A percentile compares a stretch with the other conserved stretches of the same genome.
Conservation (phyloP, 2,888 invertebrate species). For the Drosophila histrio region DNA sequence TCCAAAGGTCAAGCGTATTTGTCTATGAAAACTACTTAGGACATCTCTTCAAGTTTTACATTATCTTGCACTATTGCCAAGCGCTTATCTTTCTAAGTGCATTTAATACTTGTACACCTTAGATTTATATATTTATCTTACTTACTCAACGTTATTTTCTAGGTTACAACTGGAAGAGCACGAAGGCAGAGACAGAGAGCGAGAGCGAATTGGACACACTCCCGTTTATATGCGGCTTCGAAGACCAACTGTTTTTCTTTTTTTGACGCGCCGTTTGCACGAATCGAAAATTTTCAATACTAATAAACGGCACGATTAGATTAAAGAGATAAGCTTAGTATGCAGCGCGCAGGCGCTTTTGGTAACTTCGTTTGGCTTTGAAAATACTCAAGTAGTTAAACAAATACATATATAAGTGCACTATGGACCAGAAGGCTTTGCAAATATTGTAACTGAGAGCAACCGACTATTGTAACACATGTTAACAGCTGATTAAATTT, state of each 20-base stretch:
- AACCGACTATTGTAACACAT: slow-evolving; percentile 4
- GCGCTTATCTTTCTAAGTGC: not conserved
- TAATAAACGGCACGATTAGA: slow-evolving; percentile 55
- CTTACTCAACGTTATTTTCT: slow-evolving; percentile 34
- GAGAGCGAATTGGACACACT: slow-evolving; percentile 26
- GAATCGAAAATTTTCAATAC: slow-evolving; percentile 12
- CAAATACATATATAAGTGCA: slow-evolving; percentile 1
- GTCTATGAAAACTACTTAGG: not conserved
- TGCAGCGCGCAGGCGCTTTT: slow-evolving; percentile 47
- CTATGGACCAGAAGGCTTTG: slow-evolving; percentile 16
- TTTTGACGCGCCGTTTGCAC: slow-evolving; percentile 3
- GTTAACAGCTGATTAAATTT: slow-evolving; percentile 40
- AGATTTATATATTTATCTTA: slow-evolving; percentile 18
- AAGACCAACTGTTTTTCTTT: slow-evolving; percentile 42
- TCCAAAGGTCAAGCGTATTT: slow-evolving; percentile 65
- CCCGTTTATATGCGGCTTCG: slow-evolving; percentile 46
- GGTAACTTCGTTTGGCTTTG: not conserved
- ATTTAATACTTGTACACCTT: slow-evolving; percentile 2
- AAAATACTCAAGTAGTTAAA: not conserved
- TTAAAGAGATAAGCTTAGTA: slow-evolving; percentile 56
- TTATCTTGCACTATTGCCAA: not conserved
- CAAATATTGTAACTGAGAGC: slow-evolving; percentile 37
- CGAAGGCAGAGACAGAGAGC: not conserved
- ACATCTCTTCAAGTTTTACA: slow-evolving; percentile 3
- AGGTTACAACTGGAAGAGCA: slow-evolving; percentile 21